Evolutionary conservation across 2,113 vertebrate genomes (phyloP).

Genomic region (Odocoileus hemionus): DNA sequence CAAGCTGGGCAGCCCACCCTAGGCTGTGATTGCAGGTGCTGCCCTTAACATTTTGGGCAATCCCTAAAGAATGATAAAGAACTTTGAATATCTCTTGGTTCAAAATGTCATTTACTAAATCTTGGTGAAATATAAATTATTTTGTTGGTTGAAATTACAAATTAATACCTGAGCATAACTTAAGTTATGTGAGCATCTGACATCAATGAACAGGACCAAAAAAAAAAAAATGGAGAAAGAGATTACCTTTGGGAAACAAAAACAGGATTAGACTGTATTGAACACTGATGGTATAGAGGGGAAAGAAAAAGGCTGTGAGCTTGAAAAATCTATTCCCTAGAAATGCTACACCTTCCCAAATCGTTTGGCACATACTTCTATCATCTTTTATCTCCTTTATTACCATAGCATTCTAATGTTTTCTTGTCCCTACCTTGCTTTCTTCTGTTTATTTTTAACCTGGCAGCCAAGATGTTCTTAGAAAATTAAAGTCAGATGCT

Average conservation of each 20-base stretch:
- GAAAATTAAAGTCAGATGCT: background rate
- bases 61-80: background rate
- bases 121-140: background rate
- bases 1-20: rapidly evolving
- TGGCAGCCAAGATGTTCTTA: background rate
- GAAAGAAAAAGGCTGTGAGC: background rate
- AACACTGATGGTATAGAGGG: background rate
- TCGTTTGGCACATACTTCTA: background rate
- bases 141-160: background rate
- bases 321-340: background rate
- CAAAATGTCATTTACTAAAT: background rate
- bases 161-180: background rate
- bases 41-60: background rate
- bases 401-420: background rate
- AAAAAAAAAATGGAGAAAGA: background rate
- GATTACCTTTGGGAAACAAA: background rate
- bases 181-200: background rate
- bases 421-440: background rate
- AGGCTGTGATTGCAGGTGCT: background rate
- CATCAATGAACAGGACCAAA: background rate
- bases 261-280: background rate
- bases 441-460: background rate
- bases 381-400: background rate
- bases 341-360: background rate
- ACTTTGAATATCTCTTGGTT: background rate